phyloP scores from a whole-genome alignment of 2,797 vertebrate genomes.

The Mus spretus region DNA sequence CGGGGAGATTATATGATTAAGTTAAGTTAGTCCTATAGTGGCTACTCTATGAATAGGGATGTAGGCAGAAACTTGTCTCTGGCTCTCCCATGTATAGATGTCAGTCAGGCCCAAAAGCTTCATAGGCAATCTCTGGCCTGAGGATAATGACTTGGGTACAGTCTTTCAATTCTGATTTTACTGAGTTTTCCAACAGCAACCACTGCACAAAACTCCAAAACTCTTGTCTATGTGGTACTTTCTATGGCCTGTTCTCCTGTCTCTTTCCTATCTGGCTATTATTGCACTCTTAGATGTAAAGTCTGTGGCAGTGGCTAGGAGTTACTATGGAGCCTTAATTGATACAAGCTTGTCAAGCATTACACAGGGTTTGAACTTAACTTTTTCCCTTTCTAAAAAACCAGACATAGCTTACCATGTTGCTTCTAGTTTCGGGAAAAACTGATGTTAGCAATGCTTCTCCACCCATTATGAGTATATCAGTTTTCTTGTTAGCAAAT shows the following conservation, averaged over 20 bases:
- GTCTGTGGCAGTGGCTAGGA: background rate
- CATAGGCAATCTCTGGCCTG: background rate
- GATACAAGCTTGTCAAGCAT: too few species aligned
- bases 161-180: background rate
- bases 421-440: background rate
- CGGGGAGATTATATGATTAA: too few species aligned
- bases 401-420: background rate
- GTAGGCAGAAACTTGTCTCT: too few species aligned
- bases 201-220: background rate
- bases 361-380: background rate
- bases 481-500: background rate
- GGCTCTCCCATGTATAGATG: background rate
- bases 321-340: background rate
- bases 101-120: too few species aligned
- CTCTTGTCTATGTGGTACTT: background rate
- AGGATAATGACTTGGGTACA: background rate
- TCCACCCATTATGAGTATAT: background rate
- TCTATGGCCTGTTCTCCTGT: background rate
- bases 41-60: background rate
- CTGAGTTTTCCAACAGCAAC: background rate
- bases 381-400: background rate
- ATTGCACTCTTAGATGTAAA: background rate
- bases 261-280: background rate
- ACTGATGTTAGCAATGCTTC: background rate
- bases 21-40: too few species aligned